Base-by-base conservation (phyloP, 2,113 vertebrate species). In the Aleadryas rufinucha region DNA sequence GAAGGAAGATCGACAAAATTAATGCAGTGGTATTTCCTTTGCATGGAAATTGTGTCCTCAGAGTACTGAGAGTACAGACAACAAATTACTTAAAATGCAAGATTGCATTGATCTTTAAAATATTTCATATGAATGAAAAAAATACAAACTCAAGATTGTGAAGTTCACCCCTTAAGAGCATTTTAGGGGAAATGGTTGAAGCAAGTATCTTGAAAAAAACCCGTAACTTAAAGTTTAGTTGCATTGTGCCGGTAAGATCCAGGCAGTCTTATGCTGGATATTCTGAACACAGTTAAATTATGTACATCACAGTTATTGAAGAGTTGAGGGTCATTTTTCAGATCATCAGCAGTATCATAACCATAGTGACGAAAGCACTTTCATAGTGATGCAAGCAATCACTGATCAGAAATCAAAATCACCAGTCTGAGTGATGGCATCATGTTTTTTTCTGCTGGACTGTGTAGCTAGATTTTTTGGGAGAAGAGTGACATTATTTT, bases 1-100 rank as follows among this genome's bases (percentile, higher is more conserved):
- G 79, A 90, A 87, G 87, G 71, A 79, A 88, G 64, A 91, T 44
- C 0, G 6, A 45, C 75, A 93, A 49, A 88, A 85, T 76, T 60
- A 83, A 83, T 72, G 57, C 79, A 57, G 47, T 84, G 68, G 21
- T 91, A 42, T 56, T 92, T 93, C 49, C 64, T 93, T 90, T 89
- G 41, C 53, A 84, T 94, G 80, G 70, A 94, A 96, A 92, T 70
- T 27, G 27, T 84, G n/a, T 89, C 91, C 53, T 96, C 59, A 47
- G 65, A 72, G 37, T 35, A 59, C 69, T 84, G 84, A 54, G 49
- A 53, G 39, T 33, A 69, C 71, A 66, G 83, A 59, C 65, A 72
- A 52, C 23, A 79, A 41, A 37, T 65, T 61, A 35, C 45, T 93
- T 90, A 56, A 87, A 94, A 83, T 91, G 18, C 21, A 39, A 69